A percentile compares a stretch with the other conserved stretches of the same genome.
Conservation (phyloP, 2,888 invertebrate species). For the Brachyopa scutellaris region DNA sequence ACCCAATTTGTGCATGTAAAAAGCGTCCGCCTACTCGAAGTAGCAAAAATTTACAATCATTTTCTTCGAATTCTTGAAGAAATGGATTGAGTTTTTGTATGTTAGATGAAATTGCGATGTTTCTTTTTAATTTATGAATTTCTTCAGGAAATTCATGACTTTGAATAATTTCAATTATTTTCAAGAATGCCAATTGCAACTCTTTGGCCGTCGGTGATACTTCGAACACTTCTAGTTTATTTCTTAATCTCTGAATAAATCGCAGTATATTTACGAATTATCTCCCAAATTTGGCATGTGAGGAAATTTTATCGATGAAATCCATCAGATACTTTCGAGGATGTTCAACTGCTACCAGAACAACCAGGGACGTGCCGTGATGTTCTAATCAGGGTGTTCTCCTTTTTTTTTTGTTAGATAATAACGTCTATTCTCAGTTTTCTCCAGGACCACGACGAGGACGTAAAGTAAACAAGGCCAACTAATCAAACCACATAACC, state of each 20-base stretch:
- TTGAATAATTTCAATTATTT: conserved; percentile 44
- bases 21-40: conserved; percentile 36
- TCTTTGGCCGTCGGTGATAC: not conserved
- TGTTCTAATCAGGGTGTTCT: no score
- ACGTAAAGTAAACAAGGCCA: no score
- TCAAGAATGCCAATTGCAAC: not conserved
- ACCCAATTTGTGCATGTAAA: conserved; percentile 30
- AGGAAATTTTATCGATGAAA: conserved; percentile 6
- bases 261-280: not conserved
- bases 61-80: conserved; percentile 15
- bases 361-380: no score
- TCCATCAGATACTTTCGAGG: not conserved
- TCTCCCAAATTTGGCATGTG: conserved; percentile 13
- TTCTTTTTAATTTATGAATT: no score
- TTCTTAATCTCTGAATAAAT: not conserved
- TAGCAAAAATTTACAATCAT: conserved; percentile 12
- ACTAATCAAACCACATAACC: no score
- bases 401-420: no score
- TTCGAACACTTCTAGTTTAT: not conserved
- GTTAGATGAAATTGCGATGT: not conserved
- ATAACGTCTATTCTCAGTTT: no score
- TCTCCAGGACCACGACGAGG: no score
- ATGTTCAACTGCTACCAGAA: conserved; percentile 1
- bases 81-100: conserved; percentile 42
- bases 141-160: conserved; percentile 37